These are phyloP conservation scores for Ophioderma brevispina DNA, from an alignment of 35 echinoderm and acorn worm genomes.

Conservation along the genomic window DNA sequence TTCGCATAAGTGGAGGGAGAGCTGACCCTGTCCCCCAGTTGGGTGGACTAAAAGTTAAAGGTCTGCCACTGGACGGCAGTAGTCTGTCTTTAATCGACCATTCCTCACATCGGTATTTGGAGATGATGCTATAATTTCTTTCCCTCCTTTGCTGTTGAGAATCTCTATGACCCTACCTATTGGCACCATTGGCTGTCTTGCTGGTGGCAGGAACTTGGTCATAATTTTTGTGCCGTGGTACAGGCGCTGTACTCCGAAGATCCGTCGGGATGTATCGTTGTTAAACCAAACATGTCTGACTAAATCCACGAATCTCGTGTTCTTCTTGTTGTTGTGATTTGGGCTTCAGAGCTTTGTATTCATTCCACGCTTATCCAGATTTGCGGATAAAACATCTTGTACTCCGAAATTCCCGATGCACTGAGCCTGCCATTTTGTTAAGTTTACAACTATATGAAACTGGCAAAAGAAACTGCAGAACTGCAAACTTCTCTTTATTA, in stretches of 20 bases:
- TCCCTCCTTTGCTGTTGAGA: slow-evolving; percentile 76
- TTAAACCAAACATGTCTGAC: slow-evolving; percentile 92
- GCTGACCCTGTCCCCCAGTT: slow-evolving; percentile 94
- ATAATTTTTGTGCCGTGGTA: slow-evolving; percentile 90
- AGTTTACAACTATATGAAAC: no score
- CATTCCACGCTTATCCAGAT: slow-evolving; percentile 45
- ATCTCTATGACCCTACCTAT: slow-evolving; percentile 64
- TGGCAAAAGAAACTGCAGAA: no score
- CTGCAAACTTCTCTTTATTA: no score
- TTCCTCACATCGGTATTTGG: slow-evolving; percentile 88
- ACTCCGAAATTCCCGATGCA: slow-evolving; percentile 95
- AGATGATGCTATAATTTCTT: slow-evolving; percentile 65
- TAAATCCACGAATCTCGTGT: slow-evolving; percentile 45
- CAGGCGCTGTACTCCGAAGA: slow-evolving; percentile 97
- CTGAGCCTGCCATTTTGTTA: slow-evolving; percentile 77
- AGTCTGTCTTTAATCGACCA: slow-evolving; percentile 88
- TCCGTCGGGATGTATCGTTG: slow-evolving; percentile 96
- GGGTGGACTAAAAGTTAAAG: slow-evolving; percentile 57
- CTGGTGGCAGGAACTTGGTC: slow-evolving; percentile 61
- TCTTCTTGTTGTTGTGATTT: slow-evolving; percentile 38
- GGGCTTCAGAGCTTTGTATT: slow-evolving; percentile 15
- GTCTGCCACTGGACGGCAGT: slow-evolving; percentile 84
- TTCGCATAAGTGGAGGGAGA: slow-evolving; percentile 63
- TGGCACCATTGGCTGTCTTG: slow-evolving; percentile 69
- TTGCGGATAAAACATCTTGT: slow-evolving; percentile 87